Conservation (phyloP, 2,888 invertebrate species). For the Harpalus rubripes region DNA sequence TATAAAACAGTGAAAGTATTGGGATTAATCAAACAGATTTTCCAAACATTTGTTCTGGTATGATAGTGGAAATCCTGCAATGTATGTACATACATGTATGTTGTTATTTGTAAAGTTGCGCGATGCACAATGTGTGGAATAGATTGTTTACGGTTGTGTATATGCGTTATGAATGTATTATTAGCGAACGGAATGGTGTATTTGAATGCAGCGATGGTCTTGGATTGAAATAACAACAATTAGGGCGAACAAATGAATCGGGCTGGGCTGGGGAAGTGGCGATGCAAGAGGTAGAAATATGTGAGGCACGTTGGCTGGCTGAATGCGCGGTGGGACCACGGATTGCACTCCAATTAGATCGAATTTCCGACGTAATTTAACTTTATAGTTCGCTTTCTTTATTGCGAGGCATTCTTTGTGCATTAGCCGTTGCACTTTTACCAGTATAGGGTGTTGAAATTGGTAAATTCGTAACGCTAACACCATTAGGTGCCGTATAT, state of each 20-base stretch:
- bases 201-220: conserved; percentile 11
- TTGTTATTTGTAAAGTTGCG: conserved; percentile 1
- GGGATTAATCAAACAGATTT: no score
- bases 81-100: background rate
- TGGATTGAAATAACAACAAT: conserved; percentile 52
- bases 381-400: conserved; percentile 71
- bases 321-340: conserved; percentile 14
- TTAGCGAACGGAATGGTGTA: conserved; percentile 10
- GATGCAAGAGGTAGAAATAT: conserved; percentile 49
- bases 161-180: conserved; percentile 41
- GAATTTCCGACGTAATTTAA: conserved; percentile 76
- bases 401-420: conserved; percentile 75
- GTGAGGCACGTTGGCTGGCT: conserved; percentile 59
- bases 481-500: conserved; percentile 75
- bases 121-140: background rate
- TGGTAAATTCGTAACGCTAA: conserved; percentile 79
- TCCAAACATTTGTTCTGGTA: no score
- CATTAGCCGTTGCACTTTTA: conserved; percentile 74
- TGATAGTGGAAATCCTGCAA: no score
- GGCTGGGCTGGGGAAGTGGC: background rate
- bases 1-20: no score
- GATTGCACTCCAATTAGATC: conserved; percentile 76
- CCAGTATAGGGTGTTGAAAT: conserved; percentile 76
- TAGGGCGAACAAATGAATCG: conserved; percentile 50
- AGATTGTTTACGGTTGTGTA: background rate